Conservation (phyloP, 2,888 invertebrate genomes). For the Biston stratarius region DNA sequence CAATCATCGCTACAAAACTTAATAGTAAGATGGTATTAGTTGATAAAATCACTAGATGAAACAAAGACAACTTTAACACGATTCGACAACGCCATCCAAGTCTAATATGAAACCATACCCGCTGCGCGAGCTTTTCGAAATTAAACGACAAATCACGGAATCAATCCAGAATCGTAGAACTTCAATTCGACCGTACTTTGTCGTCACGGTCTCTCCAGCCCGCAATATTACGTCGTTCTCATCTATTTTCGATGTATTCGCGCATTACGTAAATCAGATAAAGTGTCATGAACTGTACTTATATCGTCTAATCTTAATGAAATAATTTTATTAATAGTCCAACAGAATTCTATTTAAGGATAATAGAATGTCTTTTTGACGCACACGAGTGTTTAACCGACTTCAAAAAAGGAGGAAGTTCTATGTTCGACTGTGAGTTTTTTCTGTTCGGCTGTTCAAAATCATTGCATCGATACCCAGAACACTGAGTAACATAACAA, state of each 20-base stretch:
- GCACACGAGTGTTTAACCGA: slow-evolving; percentile 6
- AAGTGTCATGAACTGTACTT: slow-evolving; percentile 24
- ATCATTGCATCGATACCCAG: too few species aligned
- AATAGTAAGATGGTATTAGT: background rate
- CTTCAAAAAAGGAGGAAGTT: too few species aligned
- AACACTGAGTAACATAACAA: too few species aligned
- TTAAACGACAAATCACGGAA: slow-evolving; percentile 19
- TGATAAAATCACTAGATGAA: background rate
- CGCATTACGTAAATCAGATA: slow-evolving; percentile 28
- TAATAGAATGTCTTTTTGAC: background rate
- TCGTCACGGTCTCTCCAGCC: slow-evolving; percentile 9
- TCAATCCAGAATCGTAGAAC: slow-evolving; percentile 5
- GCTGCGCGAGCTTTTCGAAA: slow-evolving; percentile 4
- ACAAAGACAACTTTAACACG: background rate
- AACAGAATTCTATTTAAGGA: background rate
- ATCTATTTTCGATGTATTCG: slow-evolving; percentile 23
- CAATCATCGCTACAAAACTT: too few species aligned
- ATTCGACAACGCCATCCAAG: background rate
- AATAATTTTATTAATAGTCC: slow-evolving; percentile 23
- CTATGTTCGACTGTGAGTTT: too few species aligned
- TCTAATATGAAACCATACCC: background rate
- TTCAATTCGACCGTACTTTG: slow-evolving; percentile 5
- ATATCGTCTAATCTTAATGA: slow-evolving; percentile 24
- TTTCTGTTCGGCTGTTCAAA: too few species aligned
- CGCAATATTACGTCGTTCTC: slow-evolving; percentile 1